Base-by-base conservation (phyloP, 30 jellyfish, hydroid and myxozoan species). In the Clytia hemisphaerica region DNA sequence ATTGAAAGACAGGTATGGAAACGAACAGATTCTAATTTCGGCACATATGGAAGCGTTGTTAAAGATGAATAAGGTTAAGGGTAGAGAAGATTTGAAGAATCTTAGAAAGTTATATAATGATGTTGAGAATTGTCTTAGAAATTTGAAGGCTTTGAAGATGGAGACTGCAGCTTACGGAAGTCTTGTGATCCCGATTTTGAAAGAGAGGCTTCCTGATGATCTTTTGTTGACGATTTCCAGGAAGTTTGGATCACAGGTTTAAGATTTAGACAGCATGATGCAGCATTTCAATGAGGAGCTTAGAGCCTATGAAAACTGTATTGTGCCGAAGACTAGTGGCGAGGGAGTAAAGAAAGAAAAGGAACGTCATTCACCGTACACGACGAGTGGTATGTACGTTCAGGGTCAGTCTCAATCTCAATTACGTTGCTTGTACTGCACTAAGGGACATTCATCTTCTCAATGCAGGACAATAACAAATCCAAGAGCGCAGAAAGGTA, bases 41-140 rank as follows among this genome's bases (percentile, higher is more conserved):
- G 72, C 76, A 15, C 76, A 37, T 29, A 62, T 19, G 76, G 76
- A 62, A 37, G 15, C 72, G n/a, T 7, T 62, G 67, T 62, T 24
- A 1, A 32, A 62, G 62, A 29, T 62, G n/a, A 9, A 66, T 30
- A 2, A 28, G 0, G 73, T 62, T 32, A 62, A 29, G 24, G 32
- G 67, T 5, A 62, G 32, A 25, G 76, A 62, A 21, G n/a, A 62
- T 37, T 6, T 62, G 3, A 35, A 62, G 67, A 65, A 62, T 29
- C 37, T 62, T 29, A 62, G 76, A 66, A 1, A 14, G 34, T 66
- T 19, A 4, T 19, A 62, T 42, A 62, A 32, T 9, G 76, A 62
- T 27, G 37, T 37, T 9, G 76, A 62, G 10, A 62, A 18, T 0
- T 62, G 76, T 29, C 24, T 30, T 28, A 33, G 76, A 32, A 62